Evolutionary conservation across 1,140 invertebrate species (phyloP), one percentile per base, ranked within the genome.

Genomic region (Ditylenchus dipsaci): DNA sequence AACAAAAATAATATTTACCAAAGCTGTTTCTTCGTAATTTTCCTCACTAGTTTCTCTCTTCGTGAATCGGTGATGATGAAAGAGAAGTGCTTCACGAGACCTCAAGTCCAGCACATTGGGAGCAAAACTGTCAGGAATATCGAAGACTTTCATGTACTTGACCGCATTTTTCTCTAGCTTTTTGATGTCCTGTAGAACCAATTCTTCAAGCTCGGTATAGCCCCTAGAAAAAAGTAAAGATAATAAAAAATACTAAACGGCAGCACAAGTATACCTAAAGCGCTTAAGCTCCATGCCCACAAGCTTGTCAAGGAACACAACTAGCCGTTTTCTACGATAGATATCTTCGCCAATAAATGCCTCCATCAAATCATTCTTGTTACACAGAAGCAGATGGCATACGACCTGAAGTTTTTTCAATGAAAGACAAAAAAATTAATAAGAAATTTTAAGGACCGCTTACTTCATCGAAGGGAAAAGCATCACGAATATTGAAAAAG

Each of bases 391-490:
- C 11, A 70, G 65, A 5, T 27, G 63, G 30, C 68, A 70, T 27
- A 70, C 26, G 38, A 70, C 38, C 68, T 67, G 23, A 67, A 67
- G 23, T 38, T 21, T 67, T 65, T 70, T 56, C 13, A 17, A 53
- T 15, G 23, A 53, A 53, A 27, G 23, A 65, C 30, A 21, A 45
- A 1, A 33, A 38, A 42, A 59, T 19, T 1, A 30, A 58, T 45
- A 47, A 11, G 38, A 68, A 29, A n/a, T n/a, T n/a, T n/a, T n/a
- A n/a, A n/a, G n/a, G n/a, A n/a, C n/a, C n/a, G 1, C 66, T 26
- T 29, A 70, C 68, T 43, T 64, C 42, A 38, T 71, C 58, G 43
- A 70, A 70, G 1, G 62, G 30, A 61, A 61, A 70, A 59, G 69
- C 21, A 47, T 70, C 68, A 17, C 65, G 68, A 26, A 70, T 19